These are phyloP conservation scores for Lasioglossum figueresi DNA, from an alignment of 2,888 invertebrate species.

Conservation along the genomic window DNA sequence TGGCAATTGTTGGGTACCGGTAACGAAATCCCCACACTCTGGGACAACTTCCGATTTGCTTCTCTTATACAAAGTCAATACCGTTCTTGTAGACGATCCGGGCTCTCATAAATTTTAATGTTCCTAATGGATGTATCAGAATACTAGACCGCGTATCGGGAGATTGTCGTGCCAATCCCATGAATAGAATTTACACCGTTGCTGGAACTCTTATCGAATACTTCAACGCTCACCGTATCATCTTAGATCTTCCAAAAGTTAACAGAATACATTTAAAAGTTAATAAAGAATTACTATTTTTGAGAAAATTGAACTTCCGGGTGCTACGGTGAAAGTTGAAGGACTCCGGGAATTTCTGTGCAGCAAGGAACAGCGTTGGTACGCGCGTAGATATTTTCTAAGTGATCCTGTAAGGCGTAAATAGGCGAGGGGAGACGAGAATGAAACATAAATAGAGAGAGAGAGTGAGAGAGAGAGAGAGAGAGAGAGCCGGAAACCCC, in stretches of 20 bases:
- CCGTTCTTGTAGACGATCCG: not conserved
- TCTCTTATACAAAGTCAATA: slow-evolving; percentile 4
- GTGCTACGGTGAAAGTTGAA: not conserved
- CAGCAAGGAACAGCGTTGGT: not conserved
- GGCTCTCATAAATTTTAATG: slow-evolving; percentile 4
- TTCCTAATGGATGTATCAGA: slow-evolving; percentile 1
- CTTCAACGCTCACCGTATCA: not conserved
- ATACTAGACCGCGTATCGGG: not conserved
- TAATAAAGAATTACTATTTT: not conserved
- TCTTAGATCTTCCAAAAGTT: not conserved
- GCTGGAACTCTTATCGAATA: not conserved
- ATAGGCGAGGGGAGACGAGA: not conserved
- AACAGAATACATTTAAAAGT: not conserved
- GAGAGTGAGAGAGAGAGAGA: not conserved
- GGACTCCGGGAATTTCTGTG: not conserved
- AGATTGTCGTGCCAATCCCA: not conserved
- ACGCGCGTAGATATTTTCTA: not conserved
- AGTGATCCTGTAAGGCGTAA: not conserved
- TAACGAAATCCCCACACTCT: slow-evolving; percentile 2
- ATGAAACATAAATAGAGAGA: not conserved
- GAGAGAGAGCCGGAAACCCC: slow-evolving; percentile 7
- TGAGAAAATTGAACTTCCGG: no score
- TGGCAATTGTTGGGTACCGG: not conserved
- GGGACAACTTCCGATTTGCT: not conserved
- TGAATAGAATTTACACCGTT: not conserved